Conservation (phyloP, 2,888 invertebrate species). For the Tachina grossa region DNA sequence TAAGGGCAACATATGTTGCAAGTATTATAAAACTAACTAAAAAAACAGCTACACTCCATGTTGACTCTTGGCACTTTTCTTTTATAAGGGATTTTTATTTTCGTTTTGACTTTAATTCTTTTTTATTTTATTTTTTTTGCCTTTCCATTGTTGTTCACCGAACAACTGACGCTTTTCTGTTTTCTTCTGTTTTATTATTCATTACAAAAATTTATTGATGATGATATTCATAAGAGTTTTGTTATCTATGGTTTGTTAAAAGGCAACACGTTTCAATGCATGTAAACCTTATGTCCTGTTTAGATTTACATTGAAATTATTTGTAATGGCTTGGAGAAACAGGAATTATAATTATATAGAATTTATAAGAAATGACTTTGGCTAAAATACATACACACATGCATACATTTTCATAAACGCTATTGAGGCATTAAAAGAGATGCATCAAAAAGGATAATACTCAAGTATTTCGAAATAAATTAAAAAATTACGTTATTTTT, state of each 20-base stretch:
- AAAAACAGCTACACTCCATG: constrained; percentile 10
- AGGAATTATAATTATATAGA: constrained; percentile 1
- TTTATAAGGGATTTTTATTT: constrained; percentile 60
- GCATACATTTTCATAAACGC: too few species aligned
- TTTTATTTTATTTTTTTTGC: constrained; percentile 46
- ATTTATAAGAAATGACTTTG: not conserved
- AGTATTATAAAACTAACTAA: constrained; percentile 43
- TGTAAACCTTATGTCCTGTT: constrained; percentile 67
- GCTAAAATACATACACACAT: not conserved
- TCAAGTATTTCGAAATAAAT: too few species aligned
- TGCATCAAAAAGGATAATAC: too few species aligned
- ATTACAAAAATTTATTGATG: constrained; percentile 60
- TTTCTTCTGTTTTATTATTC: constrained; percentile 64
- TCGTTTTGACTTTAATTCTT: constrained; percentile 2
- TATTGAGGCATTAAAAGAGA: too few species aligned
- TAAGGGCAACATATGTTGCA: constrained; percentile 64
- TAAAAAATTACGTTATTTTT: not conserved
- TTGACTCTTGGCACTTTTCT: constrained; percentile 67
- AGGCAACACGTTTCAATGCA: constrained; percentile 24
- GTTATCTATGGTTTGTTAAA: constrained; percentile 33
- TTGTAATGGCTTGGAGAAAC: not conserved
- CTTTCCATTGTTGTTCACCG: constrained; percentile 58
- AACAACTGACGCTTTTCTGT: constrained; percentile 71
- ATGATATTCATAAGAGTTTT: constrained; percentile 49
- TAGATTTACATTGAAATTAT: constrained; percentile 57